Evolutionary conservation across 2,888 invertebrate species (phyloP), one percentile per base, ranked within the genome.

Genomic region (Tachina lurida): DNA sequence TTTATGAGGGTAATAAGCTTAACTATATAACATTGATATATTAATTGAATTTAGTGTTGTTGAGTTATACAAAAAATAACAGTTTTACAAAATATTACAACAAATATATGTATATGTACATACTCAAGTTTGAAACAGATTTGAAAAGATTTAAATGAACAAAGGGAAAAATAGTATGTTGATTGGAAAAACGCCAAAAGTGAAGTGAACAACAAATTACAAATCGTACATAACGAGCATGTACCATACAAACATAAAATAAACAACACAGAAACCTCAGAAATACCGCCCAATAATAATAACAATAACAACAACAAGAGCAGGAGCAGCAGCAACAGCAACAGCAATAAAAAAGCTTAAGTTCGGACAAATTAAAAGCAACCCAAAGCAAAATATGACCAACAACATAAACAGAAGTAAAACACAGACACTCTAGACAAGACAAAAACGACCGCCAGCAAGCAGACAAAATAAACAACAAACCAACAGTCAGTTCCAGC

Each of bases 251-350:
- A 81, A 22, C 15, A 22, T 75, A n/a, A 39, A 67, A 74, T 31
- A 52, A 15, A 52, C 22, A 75, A 75, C 80, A 63, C 10, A 77
- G 54, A 77, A 86, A 80, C 70, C 80, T 78, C 56, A 63, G 49
- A 81, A 82, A 85, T 85, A 85, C 85, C 85, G 85, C 85, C 85
- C 85, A 85, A 85, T 78, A 74, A 77, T 45, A 74, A 49, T 43
- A 84, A 47, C 47, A 82, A 43, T 39, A 75, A 49, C 79, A 52
- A 70, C 13, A 62, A 7, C 31, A 49, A 71, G 0, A 31, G 7
- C 81, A 74, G 73, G 22, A 74, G 45, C 56, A 84, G 43, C 52
- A 82, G 31, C 52, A 75, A 43, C 76, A 52, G 56, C 13, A 62
- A 10, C 45, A 12, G 41, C 41, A 17, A 67, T 10, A 74, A 31